Conservation (phyloP, 2,888 invertebrate species). For the Nomada ruficornis region DNA sequence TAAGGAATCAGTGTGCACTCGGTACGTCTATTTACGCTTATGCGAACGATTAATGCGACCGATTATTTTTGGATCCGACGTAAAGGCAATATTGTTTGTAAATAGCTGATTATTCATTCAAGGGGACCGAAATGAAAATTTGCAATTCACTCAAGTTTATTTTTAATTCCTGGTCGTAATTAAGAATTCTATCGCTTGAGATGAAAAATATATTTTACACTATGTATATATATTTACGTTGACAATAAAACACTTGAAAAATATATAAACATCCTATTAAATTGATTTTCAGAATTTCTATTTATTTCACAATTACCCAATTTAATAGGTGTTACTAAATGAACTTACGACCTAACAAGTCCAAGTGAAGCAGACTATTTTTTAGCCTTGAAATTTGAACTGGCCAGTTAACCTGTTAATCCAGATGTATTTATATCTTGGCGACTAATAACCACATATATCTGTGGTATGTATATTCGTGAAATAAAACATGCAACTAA, state of each 20-base stretch:
- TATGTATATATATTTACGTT: too few species aligned
- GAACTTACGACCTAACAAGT: too few species aligned
- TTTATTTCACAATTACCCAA: too few species aligned
- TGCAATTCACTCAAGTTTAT: neutral
- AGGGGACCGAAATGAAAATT: neutral
- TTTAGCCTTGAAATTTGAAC: constrained; percentile 35
- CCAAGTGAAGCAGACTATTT: neutral
- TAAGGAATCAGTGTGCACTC: neutral
- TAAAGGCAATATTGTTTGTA: too few species aligned
- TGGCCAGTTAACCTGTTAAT: neutral
- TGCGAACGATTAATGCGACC: constrained; percentile 1
- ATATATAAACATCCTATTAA: neutral
- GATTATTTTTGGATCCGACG: neutral
- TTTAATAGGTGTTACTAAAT: too few species aligned
- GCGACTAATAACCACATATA: too few species aligned
- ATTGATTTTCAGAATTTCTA: neutral
- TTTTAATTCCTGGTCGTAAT: too few species aligned
- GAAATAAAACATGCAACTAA: neutral
- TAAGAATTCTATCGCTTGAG: too few species aligned
- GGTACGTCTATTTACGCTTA: neutral
- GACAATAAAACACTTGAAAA: neutral
- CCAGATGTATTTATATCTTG: neutral
- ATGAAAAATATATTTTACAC: too few species aligned
- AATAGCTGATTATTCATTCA: neutral
- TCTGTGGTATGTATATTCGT: neutral